Evolutionary conservation across 2,888 invertebrate species (phyloP).

Genomic region (Drosophila neotestacea): DNA sequence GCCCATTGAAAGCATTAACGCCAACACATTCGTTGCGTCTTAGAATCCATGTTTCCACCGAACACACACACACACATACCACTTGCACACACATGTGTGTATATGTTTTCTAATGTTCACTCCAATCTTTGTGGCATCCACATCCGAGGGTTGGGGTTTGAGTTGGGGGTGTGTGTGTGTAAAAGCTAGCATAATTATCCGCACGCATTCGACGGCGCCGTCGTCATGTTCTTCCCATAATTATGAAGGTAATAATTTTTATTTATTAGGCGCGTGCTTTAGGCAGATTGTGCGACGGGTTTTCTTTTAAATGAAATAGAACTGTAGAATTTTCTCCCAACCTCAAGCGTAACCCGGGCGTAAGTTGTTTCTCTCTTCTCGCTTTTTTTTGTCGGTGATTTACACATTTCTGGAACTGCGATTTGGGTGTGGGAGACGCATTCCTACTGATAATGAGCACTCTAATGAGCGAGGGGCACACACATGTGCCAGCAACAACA

Average conservation of each 20-base stretch:
- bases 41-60: conserved; percentile 56
- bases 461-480: conserved; percentile 71
- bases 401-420: conserved; percentile 59
- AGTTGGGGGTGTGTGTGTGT: conserved; percentile 38
- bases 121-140: conserved; percentile 53
- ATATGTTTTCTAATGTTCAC: conserved; percentile 20
- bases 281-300: conserved; percentile 62
- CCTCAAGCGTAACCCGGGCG: conserved; percentile 41
- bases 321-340: conserved; percentile 17
- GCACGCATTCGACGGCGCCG: conserved; percentile 72
- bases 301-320: conserved; percentile 56
- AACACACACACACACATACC: conserved; percentile 45
- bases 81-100: conserved; percentile 17
- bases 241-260: conserved; percentile 83
- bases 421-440: conserved; percentile 30
- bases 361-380: conserved; percentile 55
- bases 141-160: conserved; percentile 7
- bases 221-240: conserved; percentile 77
- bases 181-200: conserved; percentile 79
- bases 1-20: conserved; percentile 80
- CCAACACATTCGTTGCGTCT: conserved; percentile 68
- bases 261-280: conserved; percentile 82
- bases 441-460: conserved; percentile 75
- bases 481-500: conserved; percentile 56
- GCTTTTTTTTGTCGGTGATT: conserved; percentile 63